Evolutionary conservation across 1,140 invertebrate species (phyloP), one percentile per base, ranked within the genome.

Genomic region (Eupeodes corollae): DNA sequence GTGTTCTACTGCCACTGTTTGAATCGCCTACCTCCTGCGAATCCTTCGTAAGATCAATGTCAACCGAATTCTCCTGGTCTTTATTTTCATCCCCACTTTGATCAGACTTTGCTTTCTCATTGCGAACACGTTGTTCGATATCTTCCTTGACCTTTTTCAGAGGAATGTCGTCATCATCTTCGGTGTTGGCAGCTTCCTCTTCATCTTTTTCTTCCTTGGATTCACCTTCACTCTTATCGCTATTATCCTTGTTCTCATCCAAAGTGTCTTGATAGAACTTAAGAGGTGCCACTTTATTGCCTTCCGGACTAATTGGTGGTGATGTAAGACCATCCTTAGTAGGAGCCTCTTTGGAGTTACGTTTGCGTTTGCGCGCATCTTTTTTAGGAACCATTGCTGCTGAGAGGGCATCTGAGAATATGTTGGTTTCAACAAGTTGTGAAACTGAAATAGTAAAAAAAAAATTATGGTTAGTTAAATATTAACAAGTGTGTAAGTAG

Each of bases 241-340:
- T 73, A 32, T 70, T 69, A 33, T 47, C 46, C 58, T 59, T 83
- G 73, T 55, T 81, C 16, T 79, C 80, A 57, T 88, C 83, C 46
- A 91, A 67, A 1, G 90, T 94, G 53, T 95, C 90, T 73, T 91
- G 86, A 71, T 95, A 95, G 69, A 95, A 95, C 74, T 91, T 78
- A 13, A 82, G 75, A 39, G 82, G 80, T 10, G 75, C 70, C 44
- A 78, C 62, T 41, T 53, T 70, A 50, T 55, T 42, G 2, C 45
- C 52, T 42, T 49, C 40, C 46, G 47, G 49, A 33, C 47, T 48
- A 38, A 51, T 61, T 5, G 70, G 70, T n/a, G 72, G 68, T 50
- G 69, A 67, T 34, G 46, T 49, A 41, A 60, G 69, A 3, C 21
- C 21, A 37, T 67, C 68, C 56, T 77, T 78, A 38, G 80, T 77